Base-by-base conservation (phyloP, 2,113 vertebrate genomes). In the Nestor notabilis region DNA sequence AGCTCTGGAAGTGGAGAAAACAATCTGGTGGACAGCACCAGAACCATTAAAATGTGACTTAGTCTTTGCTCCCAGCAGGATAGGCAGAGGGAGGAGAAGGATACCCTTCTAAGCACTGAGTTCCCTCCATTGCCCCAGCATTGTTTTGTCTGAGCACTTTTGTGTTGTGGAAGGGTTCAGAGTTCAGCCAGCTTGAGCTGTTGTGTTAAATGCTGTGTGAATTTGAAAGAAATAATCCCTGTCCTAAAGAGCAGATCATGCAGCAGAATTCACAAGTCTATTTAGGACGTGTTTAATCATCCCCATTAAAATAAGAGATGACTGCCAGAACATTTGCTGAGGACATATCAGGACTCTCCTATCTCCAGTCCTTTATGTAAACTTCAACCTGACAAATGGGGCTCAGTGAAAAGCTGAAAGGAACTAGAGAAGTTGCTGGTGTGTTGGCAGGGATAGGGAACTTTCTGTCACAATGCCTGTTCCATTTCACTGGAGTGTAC, bases 361-460 rank as follows among this genome's bases (percentile, higher is more conserved):
- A 2, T 16, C 70, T 63, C 37, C 77, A n/a, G 47, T 3, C 53
- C 65, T 87, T 49, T 12, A 2, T 13, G 35, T 13, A 18, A 55
- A 39, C 28, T 49, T 18, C 63, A 18, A 25, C 37, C 74, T 19
- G 56, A 17, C 35, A 44, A 6, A 17, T 2, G 2, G 7, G 39
- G 78, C 71, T 44, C 49, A 2, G 55, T 5, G 37, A 28, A 8
- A 21, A 52, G 87, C 82, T 28, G 41, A 17, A 10, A 13, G 71
- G 31, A 33, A 3, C 43, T 14, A 2, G 29, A 28, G 82, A 11
- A 11, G 63, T 41, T 46, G 52, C 69, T 24, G 55, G 29, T 18
- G 35, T 1, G 0, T 2, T 11, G 55, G 61, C 3, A 5, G n/a
- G 44, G 39, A 14, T 4, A 4, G 46, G 27, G 61, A 70, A 5